phyloP scores from a whole-genome alignment of 2,797 vertebrate genomes.

The Epinephelus coioides region DNA sequence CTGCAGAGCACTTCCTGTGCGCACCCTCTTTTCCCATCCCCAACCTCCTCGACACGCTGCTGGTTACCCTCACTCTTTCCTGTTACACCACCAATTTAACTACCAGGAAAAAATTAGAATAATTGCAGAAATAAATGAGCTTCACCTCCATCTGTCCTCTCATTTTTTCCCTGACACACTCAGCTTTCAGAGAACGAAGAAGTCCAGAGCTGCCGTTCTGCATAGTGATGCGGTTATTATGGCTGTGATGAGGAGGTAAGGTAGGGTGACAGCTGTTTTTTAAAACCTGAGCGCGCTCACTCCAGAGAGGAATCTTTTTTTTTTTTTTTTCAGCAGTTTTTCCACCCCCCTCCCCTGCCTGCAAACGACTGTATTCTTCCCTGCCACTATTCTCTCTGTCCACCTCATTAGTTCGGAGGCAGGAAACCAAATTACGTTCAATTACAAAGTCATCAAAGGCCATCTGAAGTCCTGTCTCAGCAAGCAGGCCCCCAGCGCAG shows the following conservation, averaged over 20 bases:
- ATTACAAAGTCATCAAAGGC: conserved; percentile 87
- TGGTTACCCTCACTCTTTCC: conserved; percentile 30
- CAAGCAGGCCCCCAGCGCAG: conserved; percentile 57
- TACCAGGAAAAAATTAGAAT: conserved; percentile 54
- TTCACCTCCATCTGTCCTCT: conserved; percentile 76
- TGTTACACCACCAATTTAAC: conserved; percentile 39
- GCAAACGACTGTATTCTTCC: conserved; percentile 67
- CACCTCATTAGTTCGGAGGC: conserved; percentile 86
- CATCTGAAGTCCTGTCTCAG: conserved; percentile 84
- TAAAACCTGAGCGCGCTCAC: conserved; percentile 61
- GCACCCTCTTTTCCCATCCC: conserved; percentile 8
- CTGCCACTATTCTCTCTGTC: conserved; percentile 71
- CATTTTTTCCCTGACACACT: conserved; percentile 40
- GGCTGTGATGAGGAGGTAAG: conserved; percentile 56
- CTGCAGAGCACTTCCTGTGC: conserved; percentile 17
- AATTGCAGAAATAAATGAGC: conserved; percentile 73
- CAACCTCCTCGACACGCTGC: conserved; percentile 9
- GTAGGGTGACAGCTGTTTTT: conserved; percentile 74
- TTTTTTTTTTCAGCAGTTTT: conserved; percentile 34
- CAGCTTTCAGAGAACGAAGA: conserved; percentile 42
- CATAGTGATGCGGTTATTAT: conserved; percentile 75
- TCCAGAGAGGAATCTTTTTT: conserved; percentile 16
- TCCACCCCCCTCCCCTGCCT: conserved; percentile 26
- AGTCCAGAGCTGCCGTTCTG: conserved; percentile 54
- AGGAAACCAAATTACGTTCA: conserved; percentile 87